phyloP scores from a whole-genome alignment of 1,140 invertebrate species.

The Epicauta chinensis region DNA sequence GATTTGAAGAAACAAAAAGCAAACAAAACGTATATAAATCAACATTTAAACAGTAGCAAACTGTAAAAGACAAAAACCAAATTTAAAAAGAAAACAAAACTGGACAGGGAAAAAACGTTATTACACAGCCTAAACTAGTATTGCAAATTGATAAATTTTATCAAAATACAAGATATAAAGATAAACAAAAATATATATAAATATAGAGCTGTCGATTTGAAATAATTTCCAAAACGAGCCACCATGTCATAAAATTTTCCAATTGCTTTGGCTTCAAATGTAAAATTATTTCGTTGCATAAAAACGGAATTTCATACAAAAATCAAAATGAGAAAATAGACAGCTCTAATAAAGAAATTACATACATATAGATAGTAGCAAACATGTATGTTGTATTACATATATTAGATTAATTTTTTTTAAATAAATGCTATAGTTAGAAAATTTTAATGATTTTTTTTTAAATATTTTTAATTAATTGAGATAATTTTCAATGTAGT shows the following conservation, averaged over 20 bases:
- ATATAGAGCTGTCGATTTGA: slow-evolving; percentile 6
- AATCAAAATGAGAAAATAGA: slow-evolving; percentile 2
- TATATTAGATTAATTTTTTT: slow-evolving; percentile 10
- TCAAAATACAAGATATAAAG: slow-evolving; percentile 13
- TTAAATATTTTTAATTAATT: no score
- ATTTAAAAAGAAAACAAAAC: slow-evolving; percentile 4
- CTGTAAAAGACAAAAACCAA: neutral
- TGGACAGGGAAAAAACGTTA: slow-evolving; percentile 18
- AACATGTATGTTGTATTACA: slow-evolving; percentile 16
- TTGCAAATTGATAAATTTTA: slow-evolving; percentile 20
- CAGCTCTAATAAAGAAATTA: slow-evolving; percentile 10
- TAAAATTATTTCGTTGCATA: slow-evolving; percentile 12
- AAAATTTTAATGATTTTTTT: slow-evolving; percentile 1
- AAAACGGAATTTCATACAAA: no score
- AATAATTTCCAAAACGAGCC: slow-evolving; percentile 1
- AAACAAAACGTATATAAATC: slow-evolving; percentile 19
- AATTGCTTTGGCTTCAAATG: slow-evolving; percentile 7
- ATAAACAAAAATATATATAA: neutral
- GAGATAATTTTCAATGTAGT: neutral
- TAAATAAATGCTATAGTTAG: slow-evolving; percentile 8
- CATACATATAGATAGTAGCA: slow-evolving; percentile 12
- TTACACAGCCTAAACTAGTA: slow-evolving; percentile 30
- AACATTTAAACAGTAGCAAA: slow-evolving; percentile 2
- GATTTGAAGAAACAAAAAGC: slow-evolving; percentile 23
- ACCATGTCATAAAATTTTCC: slow-evolving; percentile 14